These are phyloP conservation scores for Semicossyphus pulcher DNA, from an alignment of 2,113 vertebrate species.

Conservation along the genomic window DNA sequence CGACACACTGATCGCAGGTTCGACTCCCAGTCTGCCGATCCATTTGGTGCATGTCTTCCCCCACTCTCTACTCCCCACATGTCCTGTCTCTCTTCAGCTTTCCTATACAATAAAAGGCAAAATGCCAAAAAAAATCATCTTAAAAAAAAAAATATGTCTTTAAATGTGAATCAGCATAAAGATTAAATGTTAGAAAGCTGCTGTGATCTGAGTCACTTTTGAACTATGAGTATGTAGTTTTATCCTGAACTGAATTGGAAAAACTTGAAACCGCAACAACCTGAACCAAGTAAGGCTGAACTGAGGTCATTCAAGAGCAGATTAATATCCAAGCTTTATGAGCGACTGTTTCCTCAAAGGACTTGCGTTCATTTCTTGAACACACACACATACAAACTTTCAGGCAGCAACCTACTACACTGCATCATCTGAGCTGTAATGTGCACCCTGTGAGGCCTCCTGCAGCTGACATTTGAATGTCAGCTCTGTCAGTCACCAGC, in stretches of 20 bases:
- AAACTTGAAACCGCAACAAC: neutral
- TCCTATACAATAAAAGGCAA: too few species aligned
- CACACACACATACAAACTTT: neutral
- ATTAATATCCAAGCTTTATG: neutral
- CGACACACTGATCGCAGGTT: too few species aligned
- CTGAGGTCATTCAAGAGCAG: neutral
- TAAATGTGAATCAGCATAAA: too few species aligned
- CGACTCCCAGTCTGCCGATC: too few species aligned
- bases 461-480: constrained; percentile 21
- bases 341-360: neutral
- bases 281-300: neutral
- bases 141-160: too few species aligned
- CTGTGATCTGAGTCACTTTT: neutral
- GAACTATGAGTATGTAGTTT: neutral
- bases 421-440: neutral
- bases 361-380: neutral
- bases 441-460: neutral
- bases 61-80: too few species aligned
- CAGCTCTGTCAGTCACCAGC: constrained; percentile 1
- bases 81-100: too few species aligned
- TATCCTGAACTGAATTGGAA: neutral
- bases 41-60: too few species aligned
- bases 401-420: neutral
- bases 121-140: too few species aligned
- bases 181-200: neutral